Percentiles rank a stretch among this genome's conserved stretches.
Conservation (phyloP, 92 coral and sea anemone species). For the Zoanthus gigantus region DNA sequence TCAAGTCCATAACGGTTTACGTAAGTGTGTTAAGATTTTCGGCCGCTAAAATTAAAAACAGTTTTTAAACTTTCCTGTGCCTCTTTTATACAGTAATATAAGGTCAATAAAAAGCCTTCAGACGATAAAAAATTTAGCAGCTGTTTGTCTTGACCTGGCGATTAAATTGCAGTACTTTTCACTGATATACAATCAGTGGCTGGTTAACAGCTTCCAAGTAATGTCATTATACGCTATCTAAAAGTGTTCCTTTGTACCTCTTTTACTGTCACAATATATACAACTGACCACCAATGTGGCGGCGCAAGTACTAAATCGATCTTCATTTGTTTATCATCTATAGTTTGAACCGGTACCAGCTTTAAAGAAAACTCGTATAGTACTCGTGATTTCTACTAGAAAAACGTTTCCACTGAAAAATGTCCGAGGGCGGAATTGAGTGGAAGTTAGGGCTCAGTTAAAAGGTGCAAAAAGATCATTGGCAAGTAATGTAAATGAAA, state of each 20-base stretch:
- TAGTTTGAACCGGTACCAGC: background rate
- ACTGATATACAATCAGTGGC: background rate
- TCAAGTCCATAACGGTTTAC: slow-evolving; percentile 1
- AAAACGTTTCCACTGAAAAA: background rate
- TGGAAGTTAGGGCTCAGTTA: no score
- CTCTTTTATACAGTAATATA: background rate
- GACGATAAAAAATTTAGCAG: background rate
- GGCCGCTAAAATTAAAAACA: slow-evolving; percentile 10
- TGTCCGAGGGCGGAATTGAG: background rate
- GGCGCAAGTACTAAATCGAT: slow-evolving; percentile 1
- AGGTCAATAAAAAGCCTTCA: background rate
- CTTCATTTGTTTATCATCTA: slow-evolving; percentile 23
- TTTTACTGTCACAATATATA: slow-evolving; percentile 3
- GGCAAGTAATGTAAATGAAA: background rate
- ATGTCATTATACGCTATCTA: background rate
- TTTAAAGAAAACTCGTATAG: slow-evolving; percentile 11
- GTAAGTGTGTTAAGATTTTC: background rate
- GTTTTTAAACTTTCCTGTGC: background rate
- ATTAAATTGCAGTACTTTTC: background rate
- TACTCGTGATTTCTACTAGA: slow-evolving; percentile 10
- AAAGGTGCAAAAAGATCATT: background rate
- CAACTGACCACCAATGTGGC: background rate
- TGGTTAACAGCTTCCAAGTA: background rate
- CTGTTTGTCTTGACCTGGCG: background rate
- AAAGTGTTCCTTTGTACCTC: background rate